phyloP scores from a whole-genome alignment of 2,113 vertebrate species.

The Macquaria australasica region DNA sequence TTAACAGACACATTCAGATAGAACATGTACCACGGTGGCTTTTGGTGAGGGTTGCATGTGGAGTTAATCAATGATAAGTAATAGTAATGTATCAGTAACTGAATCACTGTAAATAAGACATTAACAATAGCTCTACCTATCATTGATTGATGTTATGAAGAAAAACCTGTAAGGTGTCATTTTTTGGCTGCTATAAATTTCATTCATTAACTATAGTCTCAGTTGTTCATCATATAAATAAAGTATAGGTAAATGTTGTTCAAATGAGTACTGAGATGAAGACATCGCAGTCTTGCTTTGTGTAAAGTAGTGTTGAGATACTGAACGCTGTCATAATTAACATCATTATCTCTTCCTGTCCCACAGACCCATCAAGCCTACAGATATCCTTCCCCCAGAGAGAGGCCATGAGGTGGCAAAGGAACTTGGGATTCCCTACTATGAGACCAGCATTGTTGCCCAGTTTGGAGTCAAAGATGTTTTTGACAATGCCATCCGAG shows the following conservation, averaged over 20 bases:
- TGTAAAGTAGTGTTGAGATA: background rate
- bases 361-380: slow-evolving; percentile 90
- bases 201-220: background rate
- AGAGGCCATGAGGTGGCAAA: slow-evolving; percentile 92
- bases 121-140: background rate
- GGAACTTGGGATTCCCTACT: slow-evolving; percentile 93
- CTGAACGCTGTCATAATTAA: background rate
- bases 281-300: background rate
- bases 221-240: background rate
- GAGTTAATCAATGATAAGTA: background rate
- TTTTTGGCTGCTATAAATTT: background rate
- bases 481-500: slow-evolving; percentile 94
- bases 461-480: slow-evolving; percentile 95
- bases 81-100: background rate
- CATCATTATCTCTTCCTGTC: slow-evolving; percentile 28
- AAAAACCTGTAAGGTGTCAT: background rate
- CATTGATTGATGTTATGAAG: background rate
- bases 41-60: slow-evolving; percentile 4
- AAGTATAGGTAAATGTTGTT: background rate
- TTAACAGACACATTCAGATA: slow-evolving; percentile 40
- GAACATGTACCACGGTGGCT: background rate
- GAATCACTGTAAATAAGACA: background rate
- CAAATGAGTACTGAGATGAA: background rate
- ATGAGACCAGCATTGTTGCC: slow-evolving; percentile 93
- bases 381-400: slow-evolving; percentile 92